Percentiles rank a stretch among this genome's conserved stretches.
These are phyloP conservation scores for Hypotaenidia philippensis DNA, from an alignment of 2,797 vertebrate species.

Conservation along the genomic window DNA sequence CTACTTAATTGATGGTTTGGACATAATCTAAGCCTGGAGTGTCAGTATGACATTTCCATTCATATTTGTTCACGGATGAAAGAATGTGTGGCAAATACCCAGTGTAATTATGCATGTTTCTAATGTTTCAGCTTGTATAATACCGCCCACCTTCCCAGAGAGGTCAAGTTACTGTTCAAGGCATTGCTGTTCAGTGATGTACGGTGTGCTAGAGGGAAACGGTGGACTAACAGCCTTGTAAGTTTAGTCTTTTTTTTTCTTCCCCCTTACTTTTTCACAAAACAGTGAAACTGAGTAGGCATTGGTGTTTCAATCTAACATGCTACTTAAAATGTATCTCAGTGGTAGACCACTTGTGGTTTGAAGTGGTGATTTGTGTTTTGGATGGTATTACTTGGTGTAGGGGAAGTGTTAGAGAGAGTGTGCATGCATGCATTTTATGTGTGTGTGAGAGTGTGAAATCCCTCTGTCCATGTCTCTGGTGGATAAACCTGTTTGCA, in stretches of 20 bases:
- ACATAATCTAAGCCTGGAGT: neutral
- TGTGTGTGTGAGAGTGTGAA: neutral
- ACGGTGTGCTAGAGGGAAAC: neutral
- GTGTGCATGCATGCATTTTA: too few species aligned
- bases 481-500: neutral
- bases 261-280: neutral
- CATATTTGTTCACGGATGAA: conserved; percentile 47
- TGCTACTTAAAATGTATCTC: neutral
- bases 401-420: rapidly evolving
- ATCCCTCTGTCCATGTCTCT: rapidly evolving
- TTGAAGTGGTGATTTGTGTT: neutral
- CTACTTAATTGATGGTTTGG: neutral
- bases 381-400: neutral
- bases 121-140: conserved; percentile 73
- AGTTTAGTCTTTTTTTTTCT: neutral
- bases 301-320: neutral
- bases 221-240: conserved; percentile 4
- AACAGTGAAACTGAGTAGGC: neutral
- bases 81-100: conserved; percentile 55
- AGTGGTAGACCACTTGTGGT: neutral
- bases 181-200: conserved; percentile 43
- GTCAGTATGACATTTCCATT: conserved; percentile 61
- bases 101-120: conserved; percentile 70
- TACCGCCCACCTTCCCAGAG: conserved; percentile 70
- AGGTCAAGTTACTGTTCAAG: conserved; percentile 70